Conservation (phyloP, 2,888 invertebrate species). For the Orthosia gracilis region DNA sequence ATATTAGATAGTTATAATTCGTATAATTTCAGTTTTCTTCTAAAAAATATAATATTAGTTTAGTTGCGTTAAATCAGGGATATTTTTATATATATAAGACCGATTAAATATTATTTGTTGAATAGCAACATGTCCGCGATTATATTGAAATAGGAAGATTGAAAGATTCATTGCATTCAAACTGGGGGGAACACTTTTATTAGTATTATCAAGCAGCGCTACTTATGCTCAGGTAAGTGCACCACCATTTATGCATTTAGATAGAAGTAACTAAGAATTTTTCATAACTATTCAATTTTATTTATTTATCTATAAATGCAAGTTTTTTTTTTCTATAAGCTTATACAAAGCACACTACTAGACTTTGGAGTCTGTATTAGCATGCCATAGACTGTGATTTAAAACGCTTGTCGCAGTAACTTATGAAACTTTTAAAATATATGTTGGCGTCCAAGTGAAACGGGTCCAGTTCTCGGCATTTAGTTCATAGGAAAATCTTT, state of each 20-base stretch:
- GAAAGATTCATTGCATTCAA: neutral
- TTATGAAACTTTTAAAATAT: too few relatives aligned
- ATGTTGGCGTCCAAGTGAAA: too few relatives aligned
- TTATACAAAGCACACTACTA: too few relatives aligned
- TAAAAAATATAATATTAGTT: neutral
- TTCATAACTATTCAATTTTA: neutral
- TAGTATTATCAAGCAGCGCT: neutral
- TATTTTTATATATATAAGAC: slow-evolving; percentile 6
- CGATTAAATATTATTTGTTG: neutral
- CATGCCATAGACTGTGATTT: too few relatives aligned
- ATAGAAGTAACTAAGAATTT: neutral
- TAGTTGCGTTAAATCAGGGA: neutral
- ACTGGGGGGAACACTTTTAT: neutral
- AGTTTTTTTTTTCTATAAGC: too few relatives aligned
- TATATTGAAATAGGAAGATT: neutral
- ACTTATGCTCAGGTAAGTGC: neutral
- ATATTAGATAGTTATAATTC: neutral
- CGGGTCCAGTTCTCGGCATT: too few relatives aligned
- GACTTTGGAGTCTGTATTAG: too few relatives aligned
- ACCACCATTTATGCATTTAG: neutral
- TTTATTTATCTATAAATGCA: too few relatives aligned
- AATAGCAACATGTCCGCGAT: neutral
- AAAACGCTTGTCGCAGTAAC: too few relatives aligned
- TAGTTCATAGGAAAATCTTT: too few relatives aligned
- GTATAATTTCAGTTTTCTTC: neutral